Conservation (phyloP, 2,888 invertebrate genomes). For the Drosophila sordidapex region DNA sequence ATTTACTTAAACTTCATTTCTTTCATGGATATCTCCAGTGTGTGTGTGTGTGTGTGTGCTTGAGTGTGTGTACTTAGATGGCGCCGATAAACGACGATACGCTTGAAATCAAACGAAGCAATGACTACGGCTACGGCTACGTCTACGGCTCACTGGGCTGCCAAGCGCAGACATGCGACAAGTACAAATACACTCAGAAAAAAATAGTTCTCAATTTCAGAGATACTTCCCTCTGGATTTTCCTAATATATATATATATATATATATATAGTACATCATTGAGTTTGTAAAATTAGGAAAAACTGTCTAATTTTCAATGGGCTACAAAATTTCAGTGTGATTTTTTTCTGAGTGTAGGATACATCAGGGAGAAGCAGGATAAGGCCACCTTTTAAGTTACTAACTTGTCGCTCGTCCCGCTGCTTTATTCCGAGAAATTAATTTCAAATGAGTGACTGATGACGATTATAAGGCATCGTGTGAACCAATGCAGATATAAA, state of each 20-base stretch:
- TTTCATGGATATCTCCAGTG: conserved; percentile 17
- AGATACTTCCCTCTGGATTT: not conserved
- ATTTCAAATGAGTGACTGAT: conserved; percentile 72
- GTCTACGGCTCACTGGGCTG: conserved; percentile 22
- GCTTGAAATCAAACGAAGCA: conserved; percentile 63
- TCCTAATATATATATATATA: not conserved
- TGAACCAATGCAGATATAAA: conserved; percentile 40
- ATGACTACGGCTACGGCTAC: conserved; percentile 12
- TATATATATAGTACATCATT: too few relatives aligned
- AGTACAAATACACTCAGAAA: not conserved
- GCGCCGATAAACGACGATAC: conserved; percentile 63
- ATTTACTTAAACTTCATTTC: conserved; percentile 69
- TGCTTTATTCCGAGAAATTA: conserved; percentile 72
- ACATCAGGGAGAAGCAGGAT: not conserved
- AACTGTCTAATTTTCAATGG: not conserved
- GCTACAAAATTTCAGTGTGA: too few relatives aligned
- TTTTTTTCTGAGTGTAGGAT: not conserved
- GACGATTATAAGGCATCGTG: conserved; percentile 48
- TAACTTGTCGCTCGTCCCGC: conserved; percentile 14
- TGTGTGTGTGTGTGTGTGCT: conserved; percentile 23
- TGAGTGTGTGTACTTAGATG: conserved; percentile 31
- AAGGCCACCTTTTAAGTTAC: not conserved
- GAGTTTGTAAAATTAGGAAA: not conserved
- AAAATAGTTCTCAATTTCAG: too few relatives aligned
- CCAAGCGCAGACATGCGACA: conserved; percentile 55